Base-by-base conservation (phyloP, 2,888 invertebrate genomes). In the Adelognathus sp. region DNA sequence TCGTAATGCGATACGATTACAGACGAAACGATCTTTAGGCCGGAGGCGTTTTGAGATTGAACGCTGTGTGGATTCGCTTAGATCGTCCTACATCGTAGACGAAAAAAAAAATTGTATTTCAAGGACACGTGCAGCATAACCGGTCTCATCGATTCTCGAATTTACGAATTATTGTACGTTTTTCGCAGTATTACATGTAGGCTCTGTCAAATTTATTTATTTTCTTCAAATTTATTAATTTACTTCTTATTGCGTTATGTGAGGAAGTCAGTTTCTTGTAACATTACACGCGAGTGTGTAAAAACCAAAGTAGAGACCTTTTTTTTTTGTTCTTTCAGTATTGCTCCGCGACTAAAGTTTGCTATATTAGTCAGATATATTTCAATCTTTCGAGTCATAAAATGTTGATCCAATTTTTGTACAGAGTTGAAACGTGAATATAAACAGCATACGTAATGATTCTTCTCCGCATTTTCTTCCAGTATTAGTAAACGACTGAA, bases 21-120 rank as follows among this genome's bases (percentile, higher is more conserved):
- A 36, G 21, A 67, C 9, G 18, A 67, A 44, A n/a, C 67, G 52
- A n/a, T n/a, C 56, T 56, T 1, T 31, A 58, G n/a, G 44, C 14
- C 14, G 33, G n/a, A 18, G 29, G 41, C 24, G 41, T 44, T 9
- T 14, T 9, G 21, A 31, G 18, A 58, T 29, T 3, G 46, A 58
- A 36, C 14, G 39, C 18, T 69, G 29, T 69, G 58, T 69, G 56
- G 69, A 58, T 69, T 69, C 21, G 29, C 14, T 16, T 21, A 67
- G 50, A 50, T 50, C 50, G 6, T 50, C 11, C 46, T 24, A 24
- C n/a, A n/a, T n/a, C n/a, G n/a, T 50, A 11, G 11, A 50, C 21
- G 0, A 5, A 24, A 5, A 18, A 41, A 18, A 50, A 46, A 50
- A 4, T 11, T 7, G 3, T 21, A 21, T 44, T 18, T 46, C 9